Percentiles rank a stretch among this genome's conserved stretches.
phyloP scores from a whole-genome alignment of 2,797 vertebrate genomes.

The Miichthys miiuy region DNA sequence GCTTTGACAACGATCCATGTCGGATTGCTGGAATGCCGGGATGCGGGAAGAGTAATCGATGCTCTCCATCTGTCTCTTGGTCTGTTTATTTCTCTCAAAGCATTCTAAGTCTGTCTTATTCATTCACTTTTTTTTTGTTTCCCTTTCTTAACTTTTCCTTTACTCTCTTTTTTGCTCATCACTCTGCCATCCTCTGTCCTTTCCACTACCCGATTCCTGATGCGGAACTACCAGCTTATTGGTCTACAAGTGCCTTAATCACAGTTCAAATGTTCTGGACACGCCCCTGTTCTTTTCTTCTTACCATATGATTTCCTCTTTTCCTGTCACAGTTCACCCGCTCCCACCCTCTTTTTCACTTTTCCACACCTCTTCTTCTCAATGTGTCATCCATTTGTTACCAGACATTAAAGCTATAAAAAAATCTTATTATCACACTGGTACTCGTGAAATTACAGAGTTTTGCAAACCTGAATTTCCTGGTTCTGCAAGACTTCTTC shows the following conservation, averaged over 20 bases:
- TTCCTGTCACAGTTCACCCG: neutral
- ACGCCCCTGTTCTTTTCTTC: conserved; percentile 10
- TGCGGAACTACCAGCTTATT: neutral
- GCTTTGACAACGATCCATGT: conserved; percentile 69
- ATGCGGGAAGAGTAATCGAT: conserved; percentile 68
- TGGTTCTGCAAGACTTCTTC: conserved; percentile 9
- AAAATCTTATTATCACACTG: neutral
- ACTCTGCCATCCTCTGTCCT: conserved; percentile 1
- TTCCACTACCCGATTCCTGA: neutral
- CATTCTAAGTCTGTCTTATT: conserved; percentile 32
- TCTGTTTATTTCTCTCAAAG: conserved; percentile 48
- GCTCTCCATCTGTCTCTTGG: conserved; percentile 63
- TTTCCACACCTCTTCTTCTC: neutral
- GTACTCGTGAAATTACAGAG: conserved; percentile 12
- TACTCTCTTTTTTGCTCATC: conserved; percentile 9
- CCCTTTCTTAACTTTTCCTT: neutral
- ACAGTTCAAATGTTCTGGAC: conserved; percentile 16
- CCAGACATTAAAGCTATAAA: conserved; percentile 7
- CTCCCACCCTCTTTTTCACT: neutral
- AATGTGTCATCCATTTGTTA: neutral
- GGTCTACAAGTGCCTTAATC: conserved; percentile 21
- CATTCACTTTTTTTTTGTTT: conserved; percentile 29
- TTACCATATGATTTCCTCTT: conserved; percentile 1
- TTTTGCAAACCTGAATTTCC: conserved; percentile 25
- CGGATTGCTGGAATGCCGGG: conserved; percentile 43